These are phyloP conservation scores for Harpagoxenus sublaevis DNA, from an alignment of 2,888 invertebrate genomes.

Conservation along the genomic window DNA sequence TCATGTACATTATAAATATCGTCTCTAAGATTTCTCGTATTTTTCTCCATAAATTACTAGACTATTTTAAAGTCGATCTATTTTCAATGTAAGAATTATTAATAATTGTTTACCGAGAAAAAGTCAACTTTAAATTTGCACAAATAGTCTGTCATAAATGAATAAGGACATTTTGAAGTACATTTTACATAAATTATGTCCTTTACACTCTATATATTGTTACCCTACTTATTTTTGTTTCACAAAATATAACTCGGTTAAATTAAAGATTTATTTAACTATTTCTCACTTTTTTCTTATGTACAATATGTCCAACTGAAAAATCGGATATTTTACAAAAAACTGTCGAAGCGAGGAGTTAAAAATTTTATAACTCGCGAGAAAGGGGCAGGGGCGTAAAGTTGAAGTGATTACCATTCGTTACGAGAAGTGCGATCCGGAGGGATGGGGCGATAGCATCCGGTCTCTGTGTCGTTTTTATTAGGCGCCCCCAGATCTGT, in stretches of 20 bases:
- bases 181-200: not conserved
- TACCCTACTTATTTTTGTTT: not conserved
- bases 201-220: not conserved
- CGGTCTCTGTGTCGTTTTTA: constrained; percentile 53
- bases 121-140: not conserved
- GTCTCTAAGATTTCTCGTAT: not conserved
- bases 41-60: not conserved
- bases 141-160: not conserved
- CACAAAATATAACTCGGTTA: not conserved
- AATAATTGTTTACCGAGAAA: constrained; percentile 1
- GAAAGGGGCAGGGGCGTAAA: constrained; percentile 5
- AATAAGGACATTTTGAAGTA: not conserved
- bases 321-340: constrained; percentile 14
- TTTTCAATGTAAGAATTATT: not conserved
- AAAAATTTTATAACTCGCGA: constrained; percentile 24
- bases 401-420: constrained; percentile 51
- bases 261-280: constrained; percentile 4
- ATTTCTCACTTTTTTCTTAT: not conserved
- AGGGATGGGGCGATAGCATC: constrained; percentile 51
- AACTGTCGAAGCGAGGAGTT: not conserved
- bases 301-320: not conserved
- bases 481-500: constrained; percentile 52
- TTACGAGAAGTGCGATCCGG: constrained; percentile 36
- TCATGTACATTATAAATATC: not conserved
- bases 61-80: not conserved